Evolutionary conservation across 1,140 invertebrate genomes (phyloP).

Genomic region (Thaumetopoea pityocampa): DNA sequence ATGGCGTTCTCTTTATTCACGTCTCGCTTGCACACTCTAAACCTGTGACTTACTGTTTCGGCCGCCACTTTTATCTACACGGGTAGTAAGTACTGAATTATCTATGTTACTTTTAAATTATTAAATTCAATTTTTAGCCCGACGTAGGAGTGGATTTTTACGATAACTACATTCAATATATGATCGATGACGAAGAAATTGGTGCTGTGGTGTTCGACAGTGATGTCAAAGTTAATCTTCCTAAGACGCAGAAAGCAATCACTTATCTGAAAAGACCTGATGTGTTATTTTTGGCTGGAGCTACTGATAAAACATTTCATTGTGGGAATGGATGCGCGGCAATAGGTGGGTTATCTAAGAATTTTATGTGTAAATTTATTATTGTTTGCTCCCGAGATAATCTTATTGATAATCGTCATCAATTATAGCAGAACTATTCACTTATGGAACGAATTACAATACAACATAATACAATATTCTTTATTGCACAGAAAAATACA

Average conservation of each 20-base stretch:
- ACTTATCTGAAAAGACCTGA: slow-evolving; percentile 64
- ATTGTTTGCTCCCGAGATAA: too few relatives aligned
- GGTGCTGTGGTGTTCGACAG: slow-evolving; percentile 75
- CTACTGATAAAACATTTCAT: slow-evolving; percentile 66
- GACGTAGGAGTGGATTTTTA: slow-evolving; percentile 45
- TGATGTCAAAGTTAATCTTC: slow-evolving; percentile 67
- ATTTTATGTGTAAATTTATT: neutral
- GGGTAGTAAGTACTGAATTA: too few relatives aligned
- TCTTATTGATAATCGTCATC: too few relatives aligned
- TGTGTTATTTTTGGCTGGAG: slow-evolving; percentile 67
- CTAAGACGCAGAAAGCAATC: slow-evolving; percentile 67
- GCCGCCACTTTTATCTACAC: too few relatives aligned
- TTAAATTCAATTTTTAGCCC: slow-evolving; percentile 37
- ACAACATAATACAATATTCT: too few relatives aligned
- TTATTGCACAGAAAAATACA: too few relatives aligned
- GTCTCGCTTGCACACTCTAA: too few relatives aligned
- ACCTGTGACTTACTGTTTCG: too few relatives aligned
- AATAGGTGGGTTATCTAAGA: slow-evolving; percentile 33
- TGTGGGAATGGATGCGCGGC: slow-evolving; percentile 36
- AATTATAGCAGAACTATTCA: too few relatives aligned
- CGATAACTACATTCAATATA: slow-evolving; percentile 39
- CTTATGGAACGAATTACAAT: too few relatives aligned
- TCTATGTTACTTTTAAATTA: slow-evolving; percentile 1
- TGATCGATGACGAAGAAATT: slow-evolving; percentile 58
- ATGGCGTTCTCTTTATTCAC: too few relatives aligned